Percentiles rank a stretch among this genome's conserved stretches.
These are phyloP conservation scores for Thamnophis sirtalis DNA, from an alignment of 2,113 vertebrate species.

Conservation along the genomic window DNA sequence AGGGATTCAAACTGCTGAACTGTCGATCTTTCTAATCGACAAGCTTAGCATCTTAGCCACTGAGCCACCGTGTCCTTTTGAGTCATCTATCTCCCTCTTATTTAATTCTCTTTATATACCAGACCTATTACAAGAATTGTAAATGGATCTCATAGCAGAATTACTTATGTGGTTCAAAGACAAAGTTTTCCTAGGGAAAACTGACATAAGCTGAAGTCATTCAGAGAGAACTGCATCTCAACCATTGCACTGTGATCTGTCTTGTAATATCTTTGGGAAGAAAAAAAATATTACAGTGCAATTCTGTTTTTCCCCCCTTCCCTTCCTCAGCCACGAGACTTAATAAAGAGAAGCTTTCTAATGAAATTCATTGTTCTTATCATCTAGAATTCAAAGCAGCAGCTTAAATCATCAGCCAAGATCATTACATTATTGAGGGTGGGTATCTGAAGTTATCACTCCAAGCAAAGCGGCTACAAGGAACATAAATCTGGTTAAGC, in stretches of 20 bases:
- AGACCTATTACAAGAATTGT: slow-evolving; percentile 45
- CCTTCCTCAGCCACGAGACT: slow-evolving; percentile 42
- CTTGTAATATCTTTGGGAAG: slow-evolving; percentile 45
- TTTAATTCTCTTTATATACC: slow-evolving; percentile 45
- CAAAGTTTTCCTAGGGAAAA: slow-evolving; percentile 56
- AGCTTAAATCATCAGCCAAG: slow-evolving; percentile 72
- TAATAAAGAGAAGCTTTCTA: slow-evolving; percentile 69
- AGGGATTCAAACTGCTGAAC: no score
- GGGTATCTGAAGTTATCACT: slow-evolving; percentile 68
- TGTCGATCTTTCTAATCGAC: no score
- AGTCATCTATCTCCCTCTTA: neutral
- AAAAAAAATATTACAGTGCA: slow-evolving; percentile 45
- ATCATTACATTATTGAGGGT: slow-evolving; percentile 71
- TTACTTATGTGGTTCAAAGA: slow-evolving; percentile 55
- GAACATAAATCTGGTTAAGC: slow-evolving; percentile 72
- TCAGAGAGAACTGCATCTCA: slow-evolving; percentile 59
- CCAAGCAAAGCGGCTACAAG: slow-evolving; percentile 62
- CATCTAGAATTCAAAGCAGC: slow-evolving; percentile 68
- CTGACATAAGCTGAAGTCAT: slow-evolving; percentile 58
- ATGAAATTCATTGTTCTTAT: slow-evolving; percentile 69
- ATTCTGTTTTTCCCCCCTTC: neutral
- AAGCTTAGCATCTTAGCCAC: no score
- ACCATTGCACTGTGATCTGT: slow-evolving; percentile 40
- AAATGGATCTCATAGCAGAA: slow-evolving; percentile 49
- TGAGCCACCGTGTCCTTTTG: neutral